Evolutionary conservation across 2,888 invertebrate species (phyloP).

Genomic region (Tenthredo mesomela): DNA sequence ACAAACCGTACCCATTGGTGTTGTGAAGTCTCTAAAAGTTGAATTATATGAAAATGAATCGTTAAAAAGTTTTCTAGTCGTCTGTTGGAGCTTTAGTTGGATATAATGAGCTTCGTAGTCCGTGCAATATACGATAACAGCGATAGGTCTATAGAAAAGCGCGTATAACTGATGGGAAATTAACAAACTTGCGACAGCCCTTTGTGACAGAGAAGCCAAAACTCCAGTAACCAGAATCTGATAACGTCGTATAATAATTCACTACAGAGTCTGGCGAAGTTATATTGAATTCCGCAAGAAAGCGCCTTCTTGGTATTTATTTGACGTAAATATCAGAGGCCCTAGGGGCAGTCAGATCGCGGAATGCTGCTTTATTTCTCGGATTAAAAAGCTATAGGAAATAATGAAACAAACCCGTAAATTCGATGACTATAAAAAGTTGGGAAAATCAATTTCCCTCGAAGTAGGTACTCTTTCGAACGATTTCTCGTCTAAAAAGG

Average conservation of each 20-base stretch:
- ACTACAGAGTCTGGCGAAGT: conserved; percentile 31
- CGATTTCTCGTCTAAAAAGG: background rate
- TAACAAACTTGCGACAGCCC: conserved; percentile 42
- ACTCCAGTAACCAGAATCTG: conserved; percentile 32
- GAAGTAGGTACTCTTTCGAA: background rate
- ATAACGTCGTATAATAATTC: conserved; percentile 43
- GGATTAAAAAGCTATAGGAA: background rate
- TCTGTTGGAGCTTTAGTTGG: background rate
- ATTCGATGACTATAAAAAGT: background rate
- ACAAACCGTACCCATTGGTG: background rate
- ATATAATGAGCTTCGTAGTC: background rate
- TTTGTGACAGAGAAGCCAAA: conserved; percentile 38
- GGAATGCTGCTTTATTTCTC: background rate
- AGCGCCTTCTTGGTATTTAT: conserved; percentile 8
- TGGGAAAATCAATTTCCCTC: background rate
- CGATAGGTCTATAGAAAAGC: conserved; percentile 36
- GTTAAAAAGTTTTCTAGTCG: conserved; percentile 6
- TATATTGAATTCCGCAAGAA: conserved; percentile 37
- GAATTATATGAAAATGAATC: background rate
- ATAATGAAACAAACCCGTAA: background rate
- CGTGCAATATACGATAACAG: background rate
- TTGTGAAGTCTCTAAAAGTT: background rate
- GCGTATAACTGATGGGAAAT: conserved; percentile 46
- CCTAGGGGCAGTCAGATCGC: background rate
- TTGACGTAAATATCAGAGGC: conserved; percentile 20